phyloP scores from a whole-genome alignment of 2,797 vertebrate genomes.

The Melanotaenia trifasciata region DNA sequence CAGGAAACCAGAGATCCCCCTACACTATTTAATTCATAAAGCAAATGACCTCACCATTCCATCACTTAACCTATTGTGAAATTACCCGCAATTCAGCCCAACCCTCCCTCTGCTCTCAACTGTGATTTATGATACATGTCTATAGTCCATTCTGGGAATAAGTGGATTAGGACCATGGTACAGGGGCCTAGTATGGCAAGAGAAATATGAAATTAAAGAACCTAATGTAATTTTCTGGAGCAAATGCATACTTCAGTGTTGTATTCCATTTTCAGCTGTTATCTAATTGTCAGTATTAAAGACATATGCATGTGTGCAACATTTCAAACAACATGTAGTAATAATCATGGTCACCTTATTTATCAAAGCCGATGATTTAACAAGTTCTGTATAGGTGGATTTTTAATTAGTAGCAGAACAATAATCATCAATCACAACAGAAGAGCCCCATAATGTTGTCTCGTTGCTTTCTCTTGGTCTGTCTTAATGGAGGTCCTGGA shows the following conservation, averaged over 20 bases:
- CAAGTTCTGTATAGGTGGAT: conserved; percentile 2
- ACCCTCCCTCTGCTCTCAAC: conserved; percentile 58
- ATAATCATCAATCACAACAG: conserved; percentile 70
- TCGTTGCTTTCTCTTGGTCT: conserved; percentile 41
- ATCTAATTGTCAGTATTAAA: neutral
- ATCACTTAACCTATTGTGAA: conserved; percentile 74
- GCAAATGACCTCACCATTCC: conserved; percentile 65
- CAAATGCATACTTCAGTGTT: neutral
- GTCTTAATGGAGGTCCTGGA: conserved; percentile 52
- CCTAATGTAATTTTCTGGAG: neutral
- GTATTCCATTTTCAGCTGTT: neutral
- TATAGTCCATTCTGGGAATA: conserved; percentile 68
- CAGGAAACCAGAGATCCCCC: conserved; percentile 35
- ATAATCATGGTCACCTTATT: neutral
- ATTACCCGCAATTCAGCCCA: conserved; percentile 62
- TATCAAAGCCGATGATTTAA: conserved; percentile 5
- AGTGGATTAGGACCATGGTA: conserved; percentile 58
- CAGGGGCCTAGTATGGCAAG: conserved; percentile 21
- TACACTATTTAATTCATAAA: conserved; percentile 55
- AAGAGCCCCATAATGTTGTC: conserved; percentile 34
- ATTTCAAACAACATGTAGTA: neutral
- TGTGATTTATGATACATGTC: conserved; percentile 76
- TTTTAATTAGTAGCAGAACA: conserved; percentile 53
- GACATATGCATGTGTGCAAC: neutral
- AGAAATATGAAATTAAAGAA: neutral